These are phyloP conservation scores for Mylabris sibirica DNA, from an alignment of 2,888 invertebrate species.

Conservation along the genomic window DNA sequence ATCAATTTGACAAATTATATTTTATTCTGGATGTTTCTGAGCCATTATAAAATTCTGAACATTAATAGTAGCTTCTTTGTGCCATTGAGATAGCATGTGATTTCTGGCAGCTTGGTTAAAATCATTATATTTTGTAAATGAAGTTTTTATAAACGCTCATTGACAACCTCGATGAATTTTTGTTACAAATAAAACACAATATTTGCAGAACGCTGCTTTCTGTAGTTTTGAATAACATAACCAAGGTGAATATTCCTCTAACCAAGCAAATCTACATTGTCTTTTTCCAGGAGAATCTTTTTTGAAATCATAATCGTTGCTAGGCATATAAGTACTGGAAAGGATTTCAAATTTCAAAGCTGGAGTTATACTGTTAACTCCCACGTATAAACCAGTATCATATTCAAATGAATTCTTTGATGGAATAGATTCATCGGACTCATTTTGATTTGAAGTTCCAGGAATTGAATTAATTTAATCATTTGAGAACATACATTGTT, in stretches of 20 bases:
- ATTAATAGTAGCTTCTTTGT: slow-evolving; percentile 23
- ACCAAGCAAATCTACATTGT: too few species aligned
- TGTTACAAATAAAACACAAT: slow-evolving; percentile 22
- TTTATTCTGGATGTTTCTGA: slow-evolving; percentile 35
- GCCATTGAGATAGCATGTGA: slow-evolving; percentile 36
- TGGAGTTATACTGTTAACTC: too few species aligned
- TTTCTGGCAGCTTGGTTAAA: slow-evolving; percentile 38
- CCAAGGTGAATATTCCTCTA: slow-evolving; percentile 24
- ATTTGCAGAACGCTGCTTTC: slow-evolving; percentile 30
- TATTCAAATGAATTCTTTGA: too few species aligned
- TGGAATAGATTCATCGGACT: too few species aligned
- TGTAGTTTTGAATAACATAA: slow-evolving; percentile 32
- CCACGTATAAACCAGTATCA: too few species aligned
- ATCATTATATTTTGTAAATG: slow-evolving; percentile 27
- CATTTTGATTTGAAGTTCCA: too few species aligned
- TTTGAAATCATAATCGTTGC: too few species aligned
- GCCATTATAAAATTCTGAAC: slow-evolving; percentile 19
- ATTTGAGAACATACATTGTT: too few species aligned
- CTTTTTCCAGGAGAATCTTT: too few species aligned
- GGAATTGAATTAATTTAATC: too few species aligned
- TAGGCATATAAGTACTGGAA: too few species aligned
- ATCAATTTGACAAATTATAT: slow-evolving; percentile 28
- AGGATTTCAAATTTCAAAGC: too few species aligned
- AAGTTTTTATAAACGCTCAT: slow-evolving; percentile 43
- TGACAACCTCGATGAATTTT: slow-evolving; percentile 36